Percentiles rank a stretch among this genome's conserved stretches.
Evolutionary conservation across 2,888 invertebrate species (phyloP).

Genomic region (Noctua janthina): DNA sequence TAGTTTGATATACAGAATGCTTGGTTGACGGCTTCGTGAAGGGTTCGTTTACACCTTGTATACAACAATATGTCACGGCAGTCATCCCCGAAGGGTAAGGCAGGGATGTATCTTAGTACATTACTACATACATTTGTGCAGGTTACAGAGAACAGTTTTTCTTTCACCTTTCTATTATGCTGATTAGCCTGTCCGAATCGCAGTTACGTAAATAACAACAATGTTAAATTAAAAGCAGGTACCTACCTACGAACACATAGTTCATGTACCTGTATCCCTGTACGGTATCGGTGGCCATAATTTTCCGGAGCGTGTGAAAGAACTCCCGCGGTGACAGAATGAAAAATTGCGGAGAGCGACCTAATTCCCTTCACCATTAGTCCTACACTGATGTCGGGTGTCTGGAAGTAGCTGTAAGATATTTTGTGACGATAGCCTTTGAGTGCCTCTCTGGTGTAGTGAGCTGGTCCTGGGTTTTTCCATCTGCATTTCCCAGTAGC

Average conservation of each 20-base stretch:
- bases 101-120: too few relatives aligned
- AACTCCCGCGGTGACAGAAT: slow-evolving; percentile 76
- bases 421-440: background rate
- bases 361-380: slow-evolving; percentile 75
- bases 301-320: slow-evolving; percentile 62
- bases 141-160: too few relatives aligned
- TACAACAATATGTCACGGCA: too few relatives aligned
- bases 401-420: slow-evolving; percentile 53
- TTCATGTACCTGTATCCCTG: slow-evolving; percentile 44
- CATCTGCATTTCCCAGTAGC: background rate
- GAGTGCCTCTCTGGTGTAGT: background rate
- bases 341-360: slow-evolving; percentile 79
- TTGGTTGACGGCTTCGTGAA: too few relatives aligned
- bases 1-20: too few relatives aligned
- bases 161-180: too few relatives aligned
- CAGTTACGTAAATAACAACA: background rate
- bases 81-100: too few relatives aligned
- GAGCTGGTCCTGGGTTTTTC: background rate
- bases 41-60: too few relatives aligned
- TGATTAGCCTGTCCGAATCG: too few relatives aligned
- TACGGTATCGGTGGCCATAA: slow-evolving; percentile 63
- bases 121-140: too few relatives aligned
- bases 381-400: slow-evolving; percentile 50
- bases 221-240: slow-evolving; percentile 2
- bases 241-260: background rate